Evolutionary conservation across 2,113 vertebrate genomes (phyloP).

Genomic region (Podarcis raffonei): DNA sequence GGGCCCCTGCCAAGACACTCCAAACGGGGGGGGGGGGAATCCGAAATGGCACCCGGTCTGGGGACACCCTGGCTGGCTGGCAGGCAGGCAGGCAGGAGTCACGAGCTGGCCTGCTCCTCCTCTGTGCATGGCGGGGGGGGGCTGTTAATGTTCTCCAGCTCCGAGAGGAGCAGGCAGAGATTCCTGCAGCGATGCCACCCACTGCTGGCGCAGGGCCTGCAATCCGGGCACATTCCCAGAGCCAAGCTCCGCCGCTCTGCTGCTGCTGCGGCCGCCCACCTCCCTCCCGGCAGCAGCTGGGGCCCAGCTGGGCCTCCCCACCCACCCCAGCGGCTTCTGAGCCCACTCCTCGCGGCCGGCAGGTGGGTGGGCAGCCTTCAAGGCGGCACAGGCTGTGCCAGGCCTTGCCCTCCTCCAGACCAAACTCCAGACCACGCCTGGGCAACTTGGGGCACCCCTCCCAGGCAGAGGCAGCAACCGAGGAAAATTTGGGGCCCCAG

Average conservation of each 20-base stretch:
- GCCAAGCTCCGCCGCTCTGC: constrained; percentile 46
- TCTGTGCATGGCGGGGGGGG: not conserved
- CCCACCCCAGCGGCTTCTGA: not conserved
- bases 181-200: not conserved
- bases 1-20: no score
- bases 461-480: accelerated
- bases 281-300: not conserved
- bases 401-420: not conserved
- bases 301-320: accelerated
- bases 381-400: not conserved
- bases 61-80: not conserved
- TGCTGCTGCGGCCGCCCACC: accelerated
- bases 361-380: not conserved
- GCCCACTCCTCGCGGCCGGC: not conserved
- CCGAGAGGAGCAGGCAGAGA: not conserved
- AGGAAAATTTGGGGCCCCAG: no score
- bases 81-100: no score
- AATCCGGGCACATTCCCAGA: constrained; percentile 49
- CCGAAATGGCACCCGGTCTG: not conserved
- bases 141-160: no score
- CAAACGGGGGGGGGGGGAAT: no score
- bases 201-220: constrained; percentile 41
- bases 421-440: not conserved
- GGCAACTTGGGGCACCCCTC: no score
- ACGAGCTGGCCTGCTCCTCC: no score